These are phyloP conservation scores for Callyntrura guangdongensis DNA, from an alignment of 2,888 invertebrate genomes.

Conservation along the genomic window DNA sequence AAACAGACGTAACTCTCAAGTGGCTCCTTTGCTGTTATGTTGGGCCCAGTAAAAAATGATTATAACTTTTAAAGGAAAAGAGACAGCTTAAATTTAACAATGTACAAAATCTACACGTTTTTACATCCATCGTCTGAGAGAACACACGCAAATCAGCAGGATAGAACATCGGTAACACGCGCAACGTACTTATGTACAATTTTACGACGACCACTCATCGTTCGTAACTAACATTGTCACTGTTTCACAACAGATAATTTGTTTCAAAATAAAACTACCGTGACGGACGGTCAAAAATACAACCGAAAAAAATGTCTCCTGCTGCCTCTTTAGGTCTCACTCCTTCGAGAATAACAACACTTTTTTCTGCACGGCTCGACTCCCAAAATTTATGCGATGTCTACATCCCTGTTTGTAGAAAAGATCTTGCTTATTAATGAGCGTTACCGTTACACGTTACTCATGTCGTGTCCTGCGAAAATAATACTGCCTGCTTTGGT, in stretches of 20 bases:
- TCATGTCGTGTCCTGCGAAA: background rate
- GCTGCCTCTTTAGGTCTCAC: background rate
- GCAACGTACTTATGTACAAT: background rate
- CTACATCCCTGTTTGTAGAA: background rate
- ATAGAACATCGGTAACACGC: background rate
- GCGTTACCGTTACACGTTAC: conserved; percentile 16
- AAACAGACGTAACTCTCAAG: conserved; percentile 16
- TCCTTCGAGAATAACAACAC: background rate
- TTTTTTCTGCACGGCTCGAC: conserved; percentile 48
- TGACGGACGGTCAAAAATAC: conserved; percentile 13
- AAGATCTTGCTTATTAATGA: conserved; percentile 39
- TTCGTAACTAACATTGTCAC: background rate
- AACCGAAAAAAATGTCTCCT: background rate
- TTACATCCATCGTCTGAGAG: background rate
- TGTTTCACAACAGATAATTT: conserved; percentile 45
- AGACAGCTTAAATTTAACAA: no score
- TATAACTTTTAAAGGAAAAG: no score
- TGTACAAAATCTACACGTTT: background rate
- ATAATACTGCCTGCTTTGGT: conserved; percentile 17
- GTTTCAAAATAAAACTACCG: conserved; percentile 40
- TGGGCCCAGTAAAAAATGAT: background rate
- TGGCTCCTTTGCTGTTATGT: background rate
- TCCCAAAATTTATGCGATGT: conserved; percentile 34
- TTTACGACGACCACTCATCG: background rate
- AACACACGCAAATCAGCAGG: conserved; percentile 59